Conservation (phyloP, 2,888 invertebrate species). For the Archaeoteleia sp. region DNA sequence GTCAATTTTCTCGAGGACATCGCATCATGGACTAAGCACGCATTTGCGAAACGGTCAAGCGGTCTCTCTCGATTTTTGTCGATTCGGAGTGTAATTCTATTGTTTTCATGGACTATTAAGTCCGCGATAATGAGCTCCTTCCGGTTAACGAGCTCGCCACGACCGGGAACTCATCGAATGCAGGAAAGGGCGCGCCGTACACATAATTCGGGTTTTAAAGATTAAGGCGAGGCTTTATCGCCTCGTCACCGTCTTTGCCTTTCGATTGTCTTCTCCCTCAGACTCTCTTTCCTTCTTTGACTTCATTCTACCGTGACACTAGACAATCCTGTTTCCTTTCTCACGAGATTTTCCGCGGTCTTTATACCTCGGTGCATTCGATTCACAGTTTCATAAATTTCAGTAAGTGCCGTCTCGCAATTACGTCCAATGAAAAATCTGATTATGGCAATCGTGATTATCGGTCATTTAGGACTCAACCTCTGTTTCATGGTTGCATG, state of each 20-base stretch:
- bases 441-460: too few relatives aligned
- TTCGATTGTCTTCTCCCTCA: constrained; percentile 48
- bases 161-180: constrained; percentile 69
- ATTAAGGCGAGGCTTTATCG: constrained; percentile 71
- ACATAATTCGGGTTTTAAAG: constrained; percentile 72
- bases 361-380: constrained; percentile 40
- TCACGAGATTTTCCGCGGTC: constrained; percentile 51
- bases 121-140: constrained; percentile 72
- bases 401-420: constrained; percentile 31
- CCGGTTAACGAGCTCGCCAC: constrained; percentile 58
- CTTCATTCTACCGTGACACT: constrained; percentile 52
- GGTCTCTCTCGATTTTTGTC: constrained; percentile 66
- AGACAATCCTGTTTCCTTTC: constrained; percentile 55
- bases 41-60: constrained; percentile 47
- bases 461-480: too few relatives aligned
- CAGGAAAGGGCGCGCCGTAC: constrained; percentile 74
- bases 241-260: constrained; percentile 46
- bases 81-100: constrained; percentile 74
- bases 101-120: constrained; percentile 76
- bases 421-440: too few relatives aligned
- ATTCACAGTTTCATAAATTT: constrained; percentile 38
- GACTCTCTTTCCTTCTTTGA: constrained; percentile 43
- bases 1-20: constrained; percentile 46
- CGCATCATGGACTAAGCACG: constrained; percentile 36
- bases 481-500: too few relatives aligned